Evolutionary conservation across 2,888 invertebrate species (phyloP).

Genomic region (Eustalomyia histrio): DNA sequence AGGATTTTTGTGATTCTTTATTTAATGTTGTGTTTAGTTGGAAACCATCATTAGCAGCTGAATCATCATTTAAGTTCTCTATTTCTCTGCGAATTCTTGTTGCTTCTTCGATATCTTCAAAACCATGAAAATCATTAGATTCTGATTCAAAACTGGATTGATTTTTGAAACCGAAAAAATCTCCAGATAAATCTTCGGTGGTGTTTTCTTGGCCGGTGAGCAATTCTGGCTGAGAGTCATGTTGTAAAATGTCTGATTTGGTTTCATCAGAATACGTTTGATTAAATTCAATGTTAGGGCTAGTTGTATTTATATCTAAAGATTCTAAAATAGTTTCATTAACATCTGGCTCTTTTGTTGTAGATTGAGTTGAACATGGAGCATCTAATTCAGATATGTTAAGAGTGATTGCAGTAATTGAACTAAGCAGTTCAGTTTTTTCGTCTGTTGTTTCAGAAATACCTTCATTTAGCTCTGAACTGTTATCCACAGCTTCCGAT

Average conservation of each 20-base stretch:
- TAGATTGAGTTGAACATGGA: too few species aligned
- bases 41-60: slow-evolving; percentile 58
- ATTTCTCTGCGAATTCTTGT: slow-evolving; percentile 51
- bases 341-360: background rate
- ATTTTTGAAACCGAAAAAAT: slow-evolving; percentile 54
- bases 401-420: too few species aligned
- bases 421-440: background rate
- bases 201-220: background rate
- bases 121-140: slow-evolving; percentile 61
- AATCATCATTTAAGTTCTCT: slow-evolving; percentile 55
- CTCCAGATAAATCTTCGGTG: slow-evolving; percentile 35
- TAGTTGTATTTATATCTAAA: background rate
- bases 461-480: background rate
- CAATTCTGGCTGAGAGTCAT: background rate
- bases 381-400: too few species aligned
- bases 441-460: background rate
- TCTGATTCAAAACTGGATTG: slow-evolving; percentile 61
- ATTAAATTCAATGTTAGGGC: background rate
- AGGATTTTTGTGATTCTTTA: background rate
- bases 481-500: background rate
- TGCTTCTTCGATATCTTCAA: slow-evolving; percentile 59
- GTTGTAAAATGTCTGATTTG: background rate
- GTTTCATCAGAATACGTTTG: background rate
- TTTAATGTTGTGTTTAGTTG: background rate
- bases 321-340: background rate